These are phyloP conservation scores for Sciurus niger DNA, from an alignment of 2,113 vertebrate species.

Conservation along the genomic window DNA sequence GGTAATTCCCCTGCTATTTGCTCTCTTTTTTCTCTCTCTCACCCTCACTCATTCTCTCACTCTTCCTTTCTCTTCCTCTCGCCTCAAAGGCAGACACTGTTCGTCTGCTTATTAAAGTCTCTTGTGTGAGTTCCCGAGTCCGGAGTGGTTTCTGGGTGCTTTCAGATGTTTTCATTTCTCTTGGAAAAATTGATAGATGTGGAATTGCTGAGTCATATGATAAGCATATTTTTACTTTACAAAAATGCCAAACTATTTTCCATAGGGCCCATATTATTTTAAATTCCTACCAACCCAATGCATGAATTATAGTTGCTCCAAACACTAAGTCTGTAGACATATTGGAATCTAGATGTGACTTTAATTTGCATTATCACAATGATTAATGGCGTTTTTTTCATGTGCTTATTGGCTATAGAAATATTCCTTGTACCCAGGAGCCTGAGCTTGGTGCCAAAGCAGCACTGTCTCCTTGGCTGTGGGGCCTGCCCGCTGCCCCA, in stretches of 20 bases:
- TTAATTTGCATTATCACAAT: background rate
- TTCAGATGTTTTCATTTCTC: background rate
- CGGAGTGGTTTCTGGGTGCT: too few relatives aligned
- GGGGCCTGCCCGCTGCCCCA: background rate
- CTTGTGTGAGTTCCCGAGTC: too few relatives aligned
- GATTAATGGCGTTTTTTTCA: background rate
- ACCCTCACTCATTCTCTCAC: too few relatives aligned
- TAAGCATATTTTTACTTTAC: background rate
- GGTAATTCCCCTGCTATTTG: too few relatives aligned
- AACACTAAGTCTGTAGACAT: background rate
- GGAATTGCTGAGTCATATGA: background rate
- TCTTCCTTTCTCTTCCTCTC: too few relatives aligned
- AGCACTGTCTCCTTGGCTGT: conserved; percentile 47
- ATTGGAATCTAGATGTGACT: background rate
- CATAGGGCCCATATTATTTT: background rate
- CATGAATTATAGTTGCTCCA: background rate
- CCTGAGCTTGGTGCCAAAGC: conserved; percentile 74
- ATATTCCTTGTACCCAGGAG: background rate
- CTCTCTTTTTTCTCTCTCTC: too few relatives aligned
- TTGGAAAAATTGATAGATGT: background rate
- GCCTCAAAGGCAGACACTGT: too few relatives aligned
- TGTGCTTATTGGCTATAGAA: background rate
- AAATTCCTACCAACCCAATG: background rate
- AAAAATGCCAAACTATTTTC: conserved; percentile 14
- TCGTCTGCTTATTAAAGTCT: too few relatives aligned